Evolutionary conservation across 2,113 vertebrate genomes (phyloP).

Genomic region (Zapornia atra): DNA sequence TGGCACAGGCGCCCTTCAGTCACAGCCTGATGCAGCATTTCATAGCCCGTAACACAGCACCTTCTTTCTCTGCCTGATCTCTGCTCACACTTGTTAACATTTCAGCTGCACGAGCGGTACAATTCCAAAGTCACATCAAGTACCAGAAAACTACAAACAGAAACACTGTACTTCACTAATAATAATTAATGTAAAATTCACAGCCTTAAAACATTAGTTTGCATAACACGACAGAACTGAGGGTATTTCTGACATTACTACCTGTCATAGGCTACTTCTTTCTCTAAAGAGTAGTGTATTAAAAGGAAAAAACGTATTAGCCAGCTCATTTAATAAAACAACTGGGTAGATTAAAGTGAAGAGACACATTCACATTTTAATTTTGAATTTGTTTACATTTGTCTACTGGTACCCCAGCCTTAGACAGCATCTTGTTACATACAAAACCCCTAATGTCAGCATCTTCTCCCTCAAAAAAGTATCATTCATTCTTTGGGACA

Average conservation of each 20-base stretch:
- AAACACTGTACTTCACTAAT: neutral
- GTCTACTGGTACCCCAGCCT: neutral
- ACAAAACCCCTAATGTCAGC: neutral
- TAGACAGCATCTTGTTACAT: neutral
- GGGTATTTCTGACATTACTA: neutral
- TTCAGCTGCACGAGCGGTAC: neutral
- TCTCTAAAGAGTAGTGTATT: neutral
- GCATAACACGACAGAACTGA: neutral
- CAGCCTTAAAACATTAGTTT: neutral
- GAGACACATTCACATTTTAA: constrained; percentile 12
- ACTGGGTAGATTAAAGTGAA: neutral
- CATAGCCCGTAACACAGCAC: neutral
- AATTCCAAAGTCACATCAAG: neutral
- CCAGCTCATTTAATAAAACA: neutral
- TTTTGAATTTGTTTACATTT: neutral
- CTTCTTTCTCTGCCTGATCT: neutral
- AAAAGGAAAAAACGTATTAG: neutral
- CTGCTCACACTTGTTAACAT: neutral
- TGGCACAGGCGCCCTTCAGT: neutral
- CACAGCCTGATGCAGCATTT: neutral
- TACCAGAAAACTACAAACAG: neutral
- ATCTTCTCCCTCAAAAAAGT: neutral
- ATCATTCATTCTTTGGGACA: neutral
- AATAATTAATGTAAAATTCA: neutral
- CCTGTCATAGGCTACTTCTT: neutral